Percentiles rank a stretch among this genome's conserved stretches.
These are phyloP conservation scores for Apamea anceps DNA, from an alignment of 2,888 invertebrate species.

Conservation along the genomic window DNA sequence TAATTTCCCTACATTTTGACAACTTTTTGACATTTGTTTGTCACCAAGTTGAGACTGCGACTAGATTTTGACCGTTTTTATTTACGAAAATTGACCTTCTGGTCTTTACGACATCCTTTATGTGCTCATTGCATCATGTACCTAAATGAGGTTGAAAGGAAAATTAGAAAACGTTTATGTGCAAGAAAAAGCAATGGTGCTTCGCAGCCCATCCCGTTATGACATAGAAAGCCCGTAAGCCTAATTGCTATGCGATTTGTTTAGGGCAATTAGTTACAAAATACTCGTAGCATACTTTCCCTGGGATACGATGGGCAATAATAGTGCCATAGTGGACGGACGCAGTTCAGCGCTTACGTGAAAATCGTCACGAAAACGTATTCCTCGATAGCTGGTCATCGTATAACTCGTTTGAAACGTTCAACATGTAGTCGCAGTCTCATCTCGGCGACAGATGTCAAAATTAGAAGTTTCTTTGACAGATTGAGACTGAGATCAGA, in stretches of 20 bases:
- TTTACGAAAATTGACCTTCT: too few relatives aligned
- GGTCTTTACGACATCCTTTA: not conserved
- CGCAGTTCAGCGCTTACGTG: conserved; percentile 12
- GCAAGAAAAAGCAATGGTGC: conserved; percentile 30
- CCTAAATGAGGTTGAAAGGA: not conserved
- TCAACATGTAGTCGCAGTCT: not conserved
- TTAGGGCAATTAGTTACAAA: conserved; percentile 66
- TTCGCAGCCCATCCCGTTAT: conserved; percentile 47
- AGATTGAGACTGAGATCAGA: not conserved
- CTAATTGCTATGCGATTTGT: conserved; percentile 66
- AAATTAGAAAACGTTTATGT: conserved; percentile 32
- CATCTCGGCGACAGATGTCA: not conserved
- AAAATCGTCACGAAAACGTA: not conserved
- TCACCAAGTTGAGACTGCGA: too few relatives aligned
- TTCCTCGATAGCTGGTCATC: not conserved
- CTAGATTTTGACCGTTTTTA: too few relatives aligned
- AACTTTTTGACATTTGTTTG: too few relatives aligned
- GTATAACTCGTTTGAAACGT: not conserved
- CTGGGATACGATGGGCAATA: conserved; percentile 50
- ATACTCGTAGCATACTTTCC: conserved; percentile 67
- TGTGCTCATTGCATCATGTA: not conserved
- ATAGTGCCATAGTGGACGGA: conserved; percentile 35
- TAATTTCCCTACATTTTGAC: too few relatives aligned
- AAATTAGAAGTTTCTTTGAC: not conserved
- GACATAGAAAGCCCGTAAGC: conserved; percentile 65